These are phyloP conservation scores for Acleris holmiana DNA, from an alignment of 2,888 invertebrate genomes.

Conservation along the genomic window DNA sequence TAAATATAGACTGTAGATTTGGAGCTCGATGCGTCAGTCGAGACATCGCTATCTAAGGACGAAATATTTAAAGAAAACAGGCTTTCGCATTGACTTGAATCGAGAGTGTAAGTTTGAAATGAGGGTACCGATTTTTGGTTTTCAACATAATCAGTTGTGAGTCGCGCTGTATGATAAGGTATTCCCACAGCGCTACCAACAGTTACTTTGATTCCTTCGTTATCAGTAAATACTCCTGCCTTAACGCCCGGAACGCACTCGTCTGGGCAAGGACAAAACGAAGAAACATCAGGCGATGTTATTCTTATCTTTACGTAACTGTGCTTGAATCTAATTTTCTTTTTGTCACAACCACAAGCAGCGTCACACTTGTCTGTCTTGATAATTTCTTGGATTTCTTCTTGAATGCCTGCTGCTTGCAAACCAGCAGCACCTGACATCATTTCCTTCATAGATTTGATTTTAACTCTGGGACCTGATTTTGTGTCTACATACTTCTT, in stretches of 20 bases:
- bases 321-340: slow-evolving; percentile 11
- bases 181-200: background rate
- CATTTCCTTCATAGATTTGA: background rate
- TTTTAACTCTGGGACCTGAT: background rate
- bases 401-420: background rate
- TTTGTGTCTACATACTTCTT: background rate
- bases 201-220: background rate
- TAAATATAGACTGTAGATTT: slow-evolving; percentile 11
- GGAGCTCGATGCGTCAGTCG: background rate
- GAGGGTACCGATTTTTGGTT: background rate
- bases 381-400: background rate
- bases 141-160: background rate
- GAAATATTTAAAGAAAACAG: slow-evolving; percentile 5
- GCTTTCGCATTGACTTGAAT: background rate
- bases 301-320: slow-evolving; percentile 12
- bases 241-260: background rate
- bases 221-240: background rate
- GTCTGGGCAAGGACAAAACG: slow-evolving; percentile 6
- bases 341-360: slow-evolving; percentile 9
- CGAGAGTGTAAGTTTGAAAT: background rate
- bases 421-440: background rate
- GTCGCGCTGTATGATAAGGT: background rate
- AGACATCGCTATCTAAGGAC: background rate
- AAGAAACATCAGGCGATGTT: slow-evolving; percentile 12
- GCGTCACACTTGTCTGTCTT: slow-evolving; percentile 1